Base-by-base conservation (phyloP, 1,140 invertebrate genomes). In the Uloborus diversus region DNA sequence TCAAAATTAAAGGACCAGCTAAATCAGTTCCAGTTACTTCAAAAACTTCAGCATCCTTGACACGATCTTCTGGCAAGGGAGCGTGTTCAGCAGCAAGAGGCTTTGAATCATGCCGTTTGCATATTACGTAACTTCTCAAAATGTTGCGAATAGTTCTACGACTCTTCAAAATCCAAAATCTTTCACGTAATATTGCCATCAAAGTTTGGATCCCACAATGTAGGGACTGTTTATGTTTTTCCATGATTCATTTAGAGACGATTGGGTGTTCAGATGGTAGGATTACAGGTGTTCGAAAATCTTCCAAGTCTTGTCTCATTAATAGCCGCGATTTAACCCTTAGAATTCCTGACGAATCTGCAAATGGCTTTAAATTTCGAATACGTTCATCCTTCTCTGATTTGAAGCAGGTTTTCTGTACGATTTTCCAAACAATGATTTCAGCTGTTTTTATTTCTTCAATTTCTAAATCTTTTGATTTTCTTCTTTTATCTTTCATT, bases 11-110 rank as follows among this genome's bases (percentile, higher is more conserved):
- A 14, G 85, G 85, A 11, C 85, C 85, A 2, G 85, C 83, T n/a
- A 86, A 82, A 80, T 87, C 85, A 20, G 86, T 76, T 2, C 84
- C 85, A 1, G 73, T 82, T 1, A 85, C 59, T 79, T 86, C 83
- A 75, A 86, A 86, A 3, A 81, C 79, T 25, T 33, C 23, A 11
- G 84, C 82, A 32, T 84, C 84, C 25, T 66, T 71, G 1, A 85
- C 80, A 23, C 83, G 70, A 57, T 84, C 79, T 37, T 71, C 9
- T 14, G 85, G 85, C 35, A 86, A 76, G 1, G 30, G 49, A 13
- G 27, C 53, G n/a, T 51, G 13, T 20, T 11, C 13, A n/a, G 20
- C 49, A 13, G 49, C 4, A n/a, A 51, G 4, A 11, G 49, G 49
- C 20, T 51, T 51, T 20, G n/a, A 5, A 7, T 20, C 20, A 51